Base-by-base conservation (phyloP, 2,888 invertebrate species). In the Rhagophthalmus giganteus region DNA sequence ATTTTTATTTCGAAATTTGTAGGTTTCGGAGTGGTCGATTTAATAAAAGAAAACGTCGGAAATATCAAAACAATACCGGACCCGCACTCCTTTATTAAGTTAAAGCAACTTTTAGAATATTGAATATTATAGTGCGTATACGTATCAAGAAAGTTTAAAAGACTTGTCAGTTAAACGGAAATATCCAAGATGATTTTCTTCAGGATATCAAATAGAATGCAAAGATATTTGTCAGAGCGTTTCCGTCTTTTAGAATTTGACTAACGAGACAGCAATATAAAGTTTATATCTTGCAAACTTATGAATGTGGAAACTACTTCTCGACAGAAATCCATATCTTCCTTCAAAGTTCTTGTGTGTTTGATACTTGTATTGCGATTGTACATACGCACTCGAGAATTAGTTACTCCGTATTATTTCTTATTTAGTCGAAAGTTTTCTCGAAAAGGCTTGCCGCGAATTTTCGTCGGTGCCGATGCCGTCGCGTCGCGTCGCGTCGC, bases 201-300 rank as follows among this genome's bases (percentile, higher is more conserved):
- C 45, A 27, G 39, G 51, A 52, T 52, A 40, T 52, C 40, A 52
- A 53, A 53, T 53, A 46, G 56, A 58, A 54, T 54, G 56, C 50
- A 56, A 49, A 53, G 59, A 59, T 59, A 59, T 59, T 59, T 59
- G 59, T 59, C 57, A 57, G 57, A 57, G 48, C 54, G 54, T 55
- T 54, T 54, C 54, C 48, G 48, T 57, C 59, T 59, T 59, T 59
- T 59, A 57, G 57, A 59, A 57, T 59, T 59, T 55, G 59, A 57
- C 59, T 59, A 48, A 47, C 48, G 54, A 54, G 48, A 54, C 55
- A 55, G 57, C 55, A 55, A 59, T 59, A 55, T 57, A 59, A 59
- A 59, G 59, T 59, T 59, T 55, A 52, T 59, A 59, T 59, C 59
- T 57, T 52, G 45, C 55, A 59, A 59, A 59, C 59, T 59, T 59